Evolutionary conservation across 2,888 invertebrate species (phyloP), one percentile per base, ranked within the genome.

Genomic region (Orthonevra nobilis): DNA sequence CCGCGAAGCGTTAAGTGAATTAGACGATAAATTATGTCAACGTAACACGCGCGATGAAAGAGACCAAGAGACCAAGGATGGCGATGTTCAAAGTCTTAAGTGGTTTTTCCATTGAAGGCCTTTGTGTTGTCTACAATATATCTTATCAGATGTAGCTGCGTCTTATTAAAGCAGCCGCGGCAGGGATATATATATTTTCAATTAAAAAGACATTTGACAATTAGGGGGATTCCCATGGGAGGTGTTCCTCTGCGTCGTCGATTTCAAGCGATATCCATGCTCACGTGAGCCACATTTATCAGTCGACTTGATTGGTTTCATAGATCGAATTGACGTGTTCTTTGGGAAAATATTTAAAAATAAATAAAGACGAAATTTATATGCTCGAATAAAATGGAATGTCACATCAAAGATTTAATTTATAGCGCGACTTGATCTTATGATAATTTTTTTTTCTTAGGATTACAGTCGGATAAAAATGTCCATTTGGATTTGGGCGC

Each of bases 1-100:
- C 72, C 68, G 73, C 79, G 79, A 73, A 54, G 73, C 79, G 72
- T 73, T 79, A 79, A 79, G 79, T 79, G 79, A 79, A 79, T 79
- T 79, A 73, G 79, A 73, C 73, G 72, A 79, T 79, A 79, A 79
- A 79, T 79, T 79, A 79, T 73, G 73, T 73, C 79, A 58, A 12
- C 48, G 60, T 79, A 66, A 79, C 79, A 79, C 79, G 72, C 79
- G 79, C 61, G 60, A 17, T 36, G 36, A 48, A 54, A 48, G 36
- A 42, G 17, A 44, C 15, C 52, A 38, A 46, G 19, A 36, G 14
- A n/a, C n/a, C 20, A 26, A n/a, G 58, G 36, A 52, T 23, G 14
- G 32, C 34, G 48, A 30, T 40, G 12, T 50, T 5, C 36, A 5
- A 23, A 23, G n/a, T 46, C 26, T 79, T 60, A 79, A 79, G 77